Conservation (phyloP, 2,113 vertebrate species). For the Cavia aperea region DNA sequence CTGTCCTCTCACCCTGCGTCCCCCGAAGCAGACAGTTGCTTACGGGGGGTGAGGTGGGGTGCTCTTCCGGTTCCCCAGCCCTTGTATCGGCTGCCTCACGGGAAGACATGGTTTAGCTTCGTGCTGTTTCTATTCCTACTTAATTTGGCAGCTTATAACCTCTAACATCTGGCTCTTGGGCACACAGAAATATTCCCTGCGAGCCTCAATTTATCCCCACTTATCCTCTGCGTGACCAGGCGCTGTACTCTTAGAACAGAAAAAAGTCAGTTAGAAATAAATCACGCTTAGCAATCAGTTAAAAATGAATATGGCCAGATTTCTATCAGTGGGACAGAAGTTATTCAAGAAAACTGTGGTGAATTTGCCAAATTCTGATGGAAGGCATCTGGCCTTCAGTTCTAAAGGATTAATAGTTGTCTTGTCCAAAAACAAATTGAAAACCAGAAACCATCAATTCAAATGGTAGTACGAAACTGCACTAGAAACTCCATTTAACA, state of each 20-base stretch:
- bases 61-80: no score
- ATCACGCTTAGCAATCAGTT: constrained; percentile 14
- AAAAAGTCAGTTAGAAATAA: constrained; percentile 25
- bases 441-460: background rate
- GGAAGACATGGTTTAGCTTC: no score
- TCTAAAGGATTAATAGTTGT: background rate
- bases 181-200: constrained; percentile 18
- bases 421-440: constrained; percentile 8
- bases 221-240: background rate
- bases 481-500: background rate
- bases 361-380: background rate
- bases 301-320: constrained; percentile 23
- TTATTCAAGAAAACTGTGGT: background rate
- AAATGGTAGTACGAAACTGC: background rate
- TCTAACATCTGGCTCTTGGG: constrained; percentile 40
- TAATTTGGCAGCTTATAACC: constrained; percentile 38
- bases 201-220: background rate
- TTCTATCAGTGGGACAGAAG: background rate
- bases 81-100: no score
- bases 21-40: no score
- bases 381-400: background rate
- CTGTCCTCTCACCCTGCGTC: no score
- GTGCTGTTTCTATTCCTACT: constrained; percentile 43
- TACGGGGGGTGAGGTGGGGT: no score
- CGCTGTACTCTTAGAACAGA: background rate